phyloP scores from a whole-genome alignment of 2,797 vertebrate species.

The Xenops minutus region DNA sequence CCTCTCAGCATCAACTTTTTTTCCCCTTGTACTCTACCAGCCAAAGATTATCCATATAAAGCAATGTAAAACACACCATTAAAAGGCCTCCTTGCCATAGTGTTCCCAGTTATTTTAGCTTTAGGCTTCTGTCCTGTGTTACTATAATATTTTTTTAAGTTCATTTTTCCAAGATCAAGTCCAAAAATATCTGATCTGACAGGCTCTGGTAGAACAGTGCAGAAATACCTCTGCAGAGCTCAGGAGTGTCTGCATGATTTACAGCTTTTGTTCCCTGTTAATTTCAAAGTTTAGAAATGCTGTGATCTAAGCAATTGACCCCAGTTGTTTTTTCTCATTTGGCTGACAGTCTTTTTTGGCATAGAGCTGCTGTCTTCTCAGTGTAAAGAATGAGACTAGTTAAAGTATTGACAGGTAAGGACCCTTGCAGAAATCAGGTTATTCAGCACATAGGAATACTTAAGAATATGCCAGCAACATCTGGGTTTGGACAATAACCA shows the following conservation, averaged over 20 bases:
- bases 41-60: conserved; percentile 50
- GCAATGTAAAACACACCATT: conserved; percentile 31
- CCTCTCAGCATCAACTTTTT: neutral
- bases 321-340: neutral
- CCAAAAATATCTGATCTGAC: conserved; percentile 34
- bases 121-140: conserved; percentile 46
- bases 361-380: neutral
- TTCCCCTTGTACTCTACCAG: neutral
- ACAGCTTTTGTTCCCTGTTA: neutral
- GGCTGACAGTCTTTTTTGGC: neutral
- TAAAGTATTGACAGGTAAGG: neutral
- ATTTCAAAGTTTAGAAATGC: neutral
- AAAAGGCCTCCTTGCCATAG: neutral
- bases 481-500: neutral
- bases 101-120: conserved; percentile 54
- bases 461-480: neutral
- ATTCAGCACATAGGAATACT: neutral
- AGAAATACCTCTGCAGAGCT: neutral
- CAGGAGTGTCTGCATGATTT: neutral
- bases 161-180: conserved; percentile 40
- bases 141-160: conserved; percentile 40
- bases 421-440: neutral
- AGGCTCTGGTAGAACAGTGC: neutral
- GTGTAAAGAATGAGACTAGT: neutral
- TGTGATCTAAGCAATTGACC: neutral